Evolutionary conservation across 2,113 vertebrate genomes (phyloP).

Genomic region (Xenopus borealis): DNA sequence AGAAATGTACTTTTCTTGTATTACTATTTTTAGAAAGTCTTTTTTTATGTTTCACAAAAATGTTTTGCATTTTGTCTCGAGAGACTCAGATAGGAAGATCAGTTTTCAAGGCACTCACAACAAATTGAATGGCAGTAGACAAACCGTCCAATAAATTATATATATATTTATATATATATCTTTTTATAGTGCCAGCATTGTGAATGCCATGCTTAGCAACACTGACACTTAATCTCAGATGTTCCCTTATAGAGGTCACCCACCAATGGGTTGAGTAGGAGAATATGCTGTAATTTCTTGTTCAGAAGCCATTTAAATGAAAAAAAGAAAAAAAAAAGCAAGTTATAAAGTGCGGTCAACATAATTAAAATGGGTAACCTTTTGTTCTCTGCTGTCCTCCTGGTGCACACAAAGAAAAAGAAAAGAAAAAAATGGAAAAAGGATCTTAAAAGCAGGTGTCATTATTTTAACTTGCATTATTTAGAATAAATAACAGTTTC

Average conservation of each 20-base stretch:
- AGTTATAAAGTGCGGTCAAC: constrained; percentile 88
- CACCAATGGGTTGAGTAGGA: constrained; percentile 76
- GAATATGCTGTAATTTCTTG: constrained; percentile 82
- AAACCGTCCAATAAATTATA: constrained; percentile 88
- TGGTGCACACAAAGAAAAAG: constrained; percentile 42
- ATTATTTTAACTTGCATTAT: constrained; percentile 45
- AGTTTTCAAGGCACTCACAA: constrained; percentile 97
- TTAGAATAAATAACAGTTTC: constrained; percentile 43
- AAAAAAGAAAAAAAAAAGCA: constrained; percentile 71
- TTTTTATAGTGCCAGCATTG: constrained; percentile 93
- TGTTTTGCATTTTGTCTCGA: constrained; percentile 88
- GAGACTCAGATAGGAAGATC: constrained; percentile 97
- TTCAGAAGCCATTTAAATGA: constrained; percentile 83
- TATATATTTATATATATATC: constrained; percentile 54
- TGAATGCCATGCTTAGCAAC: constrained; percentile 88
- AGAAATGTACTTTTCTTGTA: constrained; percentile 73
- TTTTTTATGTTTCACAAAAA: constrained; percentile 74
- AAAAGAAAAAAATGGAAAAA: constrained; percentile 51
- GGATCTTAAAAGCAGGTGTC: constrained; percentile 48
- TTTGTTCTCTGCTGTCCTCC: constrained; percentile 58
- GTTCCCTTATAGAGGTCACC: constrained; percentile 76
- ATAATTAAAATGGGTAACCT: constrained; percentile 67
- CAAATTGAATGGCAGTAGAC: constrained; percentile 92
- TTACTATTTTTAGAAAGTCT: constrained; percentile 76
- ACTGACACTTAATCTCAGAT: constrained; percentile 87